Percentiles rank a stretch among this genome's conserved stretches.
These are phyloP conservation scores for Dysmachus trigonus DNA, from an alignment of 2,888 invertebrate species.

Conservation along the genomic window DNA sequence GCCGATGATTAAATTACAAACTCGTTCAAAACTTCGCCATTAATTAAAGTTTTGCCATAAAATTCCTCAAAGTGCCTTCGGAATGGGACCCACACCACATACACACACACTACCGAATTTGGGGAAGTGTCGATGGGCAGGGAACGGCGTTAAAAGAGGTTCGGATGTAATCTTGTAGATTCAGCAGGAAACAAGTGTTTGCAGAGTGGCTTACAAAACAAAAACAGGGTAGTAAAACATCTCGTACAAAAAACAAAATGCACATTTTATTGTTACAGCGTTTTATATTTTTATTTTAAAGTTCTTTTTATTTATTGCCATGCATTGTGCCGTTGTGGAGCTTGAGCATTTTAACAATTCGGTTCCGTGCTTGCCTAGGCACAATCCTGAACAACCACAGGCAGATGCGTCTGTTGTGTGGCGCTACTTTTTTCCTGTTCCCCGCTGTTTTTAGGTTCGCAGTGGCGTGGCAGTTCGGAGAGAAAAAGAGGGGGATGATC, in stretches of 20 bases:
- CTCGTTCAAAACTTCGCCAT: conserved; percentile 10
- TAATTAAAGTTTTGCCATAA: conserved; percentile 28
- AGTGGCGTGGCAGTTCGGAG: background rate
- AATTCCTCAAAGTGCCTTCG: background rate
- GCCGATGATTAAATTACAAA: background rate
- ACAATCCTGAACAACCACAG: conserved; percentile 18
- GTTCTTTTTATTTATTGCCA: background rate
- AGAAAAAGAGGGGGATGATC: background rate
- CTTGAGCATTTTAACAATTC: conserved; percentile 8
- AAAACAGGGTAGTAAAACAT: background rate
- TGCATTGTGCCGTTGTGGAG: background rate
- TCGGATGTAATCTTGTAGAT: background rate
- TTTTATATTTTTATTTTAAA: background rate
- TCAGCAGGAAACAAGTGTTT: background rate
- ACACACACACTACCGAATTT: background rate
- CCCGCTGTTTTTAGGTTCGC: background rate
- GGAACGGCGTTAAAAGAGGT: background rate
- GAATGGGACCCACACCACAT: background rate
- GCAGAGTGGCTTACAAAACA: background rate
- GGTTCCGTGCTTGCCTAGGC: background rate
- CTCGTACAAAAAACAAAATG: background rate
- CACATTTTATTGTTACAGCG: background rate
- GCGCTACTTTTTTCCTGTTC: background rate
- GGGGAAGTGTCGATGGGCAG: background rate
- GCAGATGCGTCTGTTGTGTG: conserved; percentile 16